These are phyloP conservation scores for Trichechus manatus DNA, from an alignment of 2,113 vertebrate genomes.

Conservation along the genomic window DNA sequence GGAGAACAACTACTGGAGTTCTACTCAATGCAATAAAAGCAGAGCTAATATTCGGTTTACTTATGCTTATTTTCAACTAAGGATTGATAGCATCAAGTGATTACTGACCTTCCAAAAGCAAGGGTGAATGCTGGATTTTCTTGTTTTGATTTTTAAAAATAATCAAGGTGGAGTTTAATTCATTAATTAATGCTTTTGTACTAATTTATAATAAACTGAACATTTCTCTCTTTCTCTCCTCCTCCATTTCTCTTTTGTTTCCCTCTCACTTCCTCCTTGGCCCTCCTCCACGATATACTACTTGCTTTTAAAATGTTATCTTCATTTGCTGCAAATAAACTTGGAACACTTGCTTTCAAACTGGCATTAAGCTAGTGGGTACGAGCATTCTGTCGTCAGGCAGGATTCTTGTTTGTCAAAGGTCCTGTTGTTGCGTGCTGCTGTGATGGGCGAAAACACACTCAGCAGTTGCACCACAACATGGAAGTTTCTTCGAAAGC, in stretches of 20 bases:
- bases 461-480: not conserved
- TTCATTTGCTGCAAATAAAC: not conserved
- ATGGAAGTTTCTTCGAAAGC: not conserved
- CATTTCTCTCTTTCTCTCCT: not conserved
- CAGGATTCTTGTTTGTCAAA: not conserved
- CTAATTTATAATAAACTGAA: not conserved
- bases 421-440: not conserved
- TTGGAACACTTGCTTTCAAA: not conserved
- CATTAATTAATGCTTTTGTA: not conserved
- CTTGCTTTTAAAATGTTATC: constrained; percentile 39
- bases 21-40: not conserved
- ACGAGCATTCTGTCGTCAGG: not conserved
- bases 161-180: not conserved
- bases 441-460: not conserved
- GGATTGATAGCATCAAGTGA: not conserved
- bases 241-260: too few relatives aligned
- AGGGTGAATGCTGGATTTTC: not conserved
- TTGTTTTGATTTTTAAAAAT: not conserved
- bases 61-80: constrained; percentile 6
- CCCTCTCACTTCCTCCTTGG: not conserved
- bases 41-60: not conserved
- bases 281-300: not conserved
- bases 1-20: not conserved
- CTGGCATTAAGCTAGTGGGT: not conserved
- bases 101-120: not conserved